Percentiles rank a stretch among this genome's conserved stretches.
phyloP scores from a whole-genome alignment of 2,888 invertebrate species.

The Crepidodera aurea region DNA sequence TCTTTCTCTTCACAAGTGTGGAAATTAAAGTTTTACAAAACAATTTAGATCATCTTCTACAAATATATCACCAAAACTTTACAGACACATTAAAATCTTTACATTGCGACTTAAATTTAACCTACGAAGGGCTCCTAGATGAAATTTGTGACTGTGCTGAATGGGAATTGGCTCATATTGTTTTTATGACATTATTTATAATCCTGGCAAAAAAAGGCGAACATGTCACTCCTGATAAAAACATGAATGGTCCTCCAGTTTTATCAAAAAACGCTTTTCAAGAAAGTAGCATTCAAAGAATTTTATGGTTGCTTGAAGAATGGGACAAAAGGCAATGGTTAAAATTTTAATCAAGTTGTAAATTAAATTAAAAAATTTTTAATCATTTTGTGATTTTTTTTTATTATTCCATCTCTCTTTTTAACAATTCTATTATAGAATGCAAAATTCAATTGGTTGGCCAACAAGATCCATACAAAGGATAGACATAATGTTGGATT shows the following conservation, averaged over 20 bases:
- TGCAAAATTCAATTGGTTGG: too few relatives aligned
- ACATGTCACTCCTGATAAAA: background rate
- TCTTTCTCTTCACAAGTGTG: conserved; percentile 48
- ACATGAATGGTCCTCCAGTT: background rate
- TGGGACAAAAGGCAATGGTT: conserved; percentile 24
- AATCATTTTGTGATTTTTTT: too few relatives aligned
- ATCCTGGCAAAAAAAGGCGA: conserved; percentile 2
- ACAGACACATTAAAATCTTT: conserved; percentile 17
- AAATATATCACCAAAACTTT: conserved; percentile 24
- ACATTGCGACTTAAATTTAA: conserved; percentile 19
- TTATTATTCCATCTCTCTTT: too few relatives aligned
- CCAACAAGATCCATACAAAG: too few relatives aligned
- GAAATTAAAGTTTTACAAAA: conserved; percentile 18
- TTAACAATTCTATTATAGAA: too few relatives aligned
- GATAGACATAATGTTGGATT: too few relatives aligned
- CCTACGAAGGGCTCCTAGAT: conserved; percentile 23
- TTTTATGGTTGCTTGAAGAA: conserved; percentile 18
- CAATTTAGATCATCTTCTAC: conserved; percentile 15
- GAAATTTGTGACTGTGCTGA: conserved; percentile 18
- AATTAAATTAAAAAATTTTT: too few relatives aligned
- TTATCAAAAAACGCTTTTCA: background rate
- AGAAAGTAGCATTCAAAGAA: conserved; percentile 4
- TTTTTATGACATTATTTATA: conserved; percentile 22
- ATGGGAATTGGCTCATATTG: conserved; percentile 14
- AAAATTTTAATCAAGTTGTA: conserved; percentile 11